These are phyloP conservation scores for Calyptommatus sinebrachiatus DNA, from an alignment of 2,113 vertebrate species.

Conservation along the genomic window DNA sequence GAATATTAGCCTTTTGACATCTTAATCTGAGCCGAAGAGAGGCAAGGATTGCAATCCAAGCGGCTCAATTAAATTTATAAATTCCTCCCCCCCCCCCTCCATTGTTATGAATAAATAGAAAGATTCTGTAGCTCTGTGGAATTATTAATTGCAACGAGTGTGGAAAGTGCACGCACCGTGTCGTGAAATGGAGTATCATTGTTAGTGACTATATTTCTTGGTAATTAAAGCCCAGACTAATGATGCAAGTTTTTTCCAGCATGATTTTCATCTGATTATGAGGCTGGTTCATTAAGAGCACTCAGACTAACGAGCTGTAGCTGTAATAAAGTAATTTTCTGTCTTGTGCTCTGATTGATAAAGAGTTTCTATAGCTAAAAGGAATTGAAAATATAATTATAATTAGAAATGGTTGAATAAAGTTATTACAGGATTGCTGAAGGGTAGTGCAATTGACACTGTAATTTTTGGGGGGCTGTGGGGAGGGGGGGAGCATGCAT, in stretches of 20 bases:
- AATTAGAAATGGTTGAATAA: constrained; percentile 93
- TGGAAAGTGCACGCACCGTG: constrained; percentile 81
- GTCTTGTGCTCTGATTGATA: constrained; percentile 95
- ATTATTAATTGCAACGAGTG: constrained; percentile 85
- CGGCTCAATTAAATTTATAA: constrained; percentile 83
- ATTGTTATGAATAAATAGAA: constrained; percentile 88
- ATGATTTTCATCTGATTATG: constrained; percentile 99
- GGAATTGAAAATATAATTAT: constrained; percentile 93
- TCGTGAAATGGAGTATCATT: constrained; percentile 88
- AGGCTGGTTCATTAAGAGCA: constrained; percentile 99
- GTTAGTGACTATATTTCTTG: constrained; percentile 94
- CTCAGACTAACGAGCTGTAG: constrained; percentile 99
- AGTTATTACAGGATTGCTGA: constrained; percentile 91
- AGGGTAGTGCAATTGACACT: constrained; percentile 86
- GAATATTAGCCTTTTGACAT: constrained; percentile 88
- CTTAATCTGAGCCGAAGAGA: constrained; percentile 77
- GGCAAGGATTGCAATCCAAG: constrained; percentile 71
- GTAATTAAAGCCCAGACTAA: constrained; percentile 99
- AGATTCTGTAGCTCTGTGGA: constrained; percentile 77
- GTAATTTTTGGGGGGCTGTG: constrained; percentile 73
- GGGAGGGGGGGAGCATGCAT: constrained; percentile 67
- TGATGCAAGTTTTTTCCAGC: constrained; percentile 98
- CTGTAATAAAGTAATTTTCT: constrained; percentile 99
- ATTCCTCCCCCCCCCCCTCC: constrained; percentile 73
- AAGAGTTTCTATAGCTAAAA: constrained; percentile 93